Evolutionary conservation across 1,140 invertebrate genomes (phyloP), one percentile per base, ranked within the genome.

Genomic region (Cotesia vestalis): DNA sequence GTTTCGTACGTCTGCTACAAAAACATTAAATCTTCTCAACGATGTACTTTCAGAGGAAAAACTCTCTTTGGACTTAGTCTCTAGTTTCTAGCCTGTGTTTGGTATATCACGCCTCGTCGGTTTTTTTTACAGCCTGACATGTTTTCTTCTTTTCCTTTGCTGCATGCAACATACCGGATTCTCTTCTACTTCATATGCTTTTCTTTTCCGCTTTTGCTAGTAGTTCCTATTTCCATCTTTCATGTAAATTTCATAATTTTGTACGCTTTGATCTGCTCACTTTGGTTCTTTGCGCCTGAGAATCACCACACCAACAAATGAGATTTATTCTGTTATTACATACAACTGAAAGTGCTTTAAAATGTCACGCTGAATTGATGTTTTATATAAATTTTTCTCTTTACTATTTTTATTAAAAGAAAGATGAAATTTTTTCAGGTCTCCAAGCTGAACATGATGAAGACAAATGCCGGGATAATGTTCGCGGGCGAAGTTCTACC

Each of bases 211-310:
- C 27, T 20, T 27, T 14, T 17, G 14, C 17, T 35, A 51, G 9
- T 55, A 17, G n/a, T 59, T 66, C 62, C 12, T 55, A 52, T 64
- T 71, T 71, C 51, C 51, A 12, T 35, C 4, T 27, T 27, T 27
- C 0, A 0, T 51, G 60, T 64, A 71, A 64, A 71, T 66, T 53
- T 34, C 62, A 11, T 17, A 46, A 53, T 36, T 71, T 66, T 66
- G 36, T 71, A 35, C 62, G 36, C 62, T 71, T 59, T 59, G 34
- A 71, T 66, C 52, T 36, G 34, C 20, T 27, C 11, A 20, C 12
- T n/a, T 34, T 35, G 11, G 20, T 71, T 34, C 36, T 35, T 51
- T 12, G 34, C 36, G 34, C 40, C 34, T 34, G 8, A 55, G 36
- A 57, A 17, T 55, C 2, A 38, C 17, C 34, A 69, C 27, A 46